Evolutionary conservation across 2,113 vertebrate genomes (phyloP), one percentile per base, ranked within the genome.

Genomic region (Noturus placidus): DNA sequence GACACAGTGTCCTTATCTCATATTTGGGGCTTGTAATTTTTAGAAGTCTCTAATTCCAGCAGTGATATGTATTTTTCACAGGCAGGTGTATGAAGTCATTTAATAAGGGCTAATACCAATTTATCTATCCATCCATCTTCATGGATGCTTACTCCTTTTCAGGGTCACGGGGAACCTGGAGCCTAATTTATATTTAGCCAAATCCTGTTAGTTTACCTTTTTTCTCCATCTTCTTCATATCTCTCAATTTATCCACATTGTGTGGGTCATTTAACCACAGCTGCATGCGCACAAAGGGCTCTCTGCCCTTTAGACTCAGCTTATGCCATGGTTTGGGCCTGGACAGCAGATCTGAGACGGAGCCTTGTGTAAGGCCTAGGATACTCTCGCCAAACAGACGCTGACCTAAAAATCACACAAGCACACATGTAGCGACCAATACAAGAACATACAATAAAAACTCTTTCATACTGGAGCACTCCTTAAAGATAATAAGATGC

Each of bases 161-260:
- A n/a, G n/a, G n/a, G n/a, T n/a, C n/a, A n/a, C n/a, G n/a, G n/a
- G n/a, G n/a, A n/a, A n/a, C n/a, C n/a, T n/a, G n/a, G n/a, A n/a
- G n/a, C n/a, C n/a, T n/a, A 80, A 80, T 57, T 11, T 19, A 20
- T 63, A 77, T 22, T 63, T 7, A 20, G 42, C 20, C 14, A 52
- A 9, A 33, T 84, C 15, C n/a, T 4, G 8, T 7, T 81, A 33
- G 35, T 59, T 92, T 91, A 99, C 98, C 98, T 95, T 99, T 99
- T 94, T 99, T 99, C 93, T 99, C 98, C 95, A 99, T 96, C 90
- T 99, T 99, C 95, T 99, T 99, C 97, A 99, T 97, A 89, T 98
- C 96, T 1, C 98, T 94, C 89, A 99, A 95, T 91, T 97, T 99
- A 88, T 99, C 97, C 27, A 99, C 97, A 0, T 98, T 99, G 92